These are phyloP conservation scores for Apis laboriosa DNA, from an alignment of 1,140 invertebrate species.

Conservation along the genomic window DNA sequence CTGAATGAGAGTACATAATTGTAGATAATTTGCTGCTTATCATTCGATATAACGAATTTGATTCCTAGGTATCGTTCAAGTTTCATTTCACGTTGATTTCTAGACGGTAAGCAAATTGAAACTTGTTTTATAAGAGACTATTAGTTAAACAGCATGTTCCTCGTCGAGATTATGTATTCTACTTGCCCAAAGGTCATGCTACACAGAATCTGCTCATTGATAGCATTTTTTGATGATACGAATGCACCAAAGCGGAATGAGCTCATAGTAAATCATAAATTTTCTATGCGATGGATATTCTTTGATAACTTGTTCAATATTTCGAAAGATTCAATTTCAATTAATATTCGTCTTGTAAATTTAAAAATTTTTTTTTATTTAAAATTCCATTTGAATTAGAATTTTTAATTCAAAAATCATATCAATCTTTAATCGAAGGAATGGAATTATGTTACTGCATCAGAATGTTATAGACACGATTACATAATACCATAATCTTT, in stretches of 20 bases:
- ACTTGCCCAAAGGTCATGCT: conserved; percentile 31
- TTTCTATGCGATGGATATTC: neutral
- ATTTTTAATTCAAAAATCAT: too few species aligned
- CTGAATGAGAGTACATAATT: too few species aligned
- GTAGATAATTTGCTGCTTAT: conserved; percentile 7
- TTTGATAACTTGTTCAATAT: neutral
- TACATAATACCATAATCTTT: conserved; percentile 12
- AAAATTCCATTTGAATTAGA: neutral
- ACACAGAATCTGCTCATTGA: conserved; percentile 10
- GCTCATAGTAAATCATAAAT: neutral
- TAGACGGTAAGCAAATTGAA: conserved; percentile 48
- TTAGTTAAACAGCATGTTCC: conserved; percentile 34
- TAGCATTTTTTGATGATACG: neutral
- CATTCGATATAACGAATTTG: neutral
- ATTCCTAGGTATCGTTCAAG: neutral
- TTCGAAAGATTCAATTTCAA: neutral
- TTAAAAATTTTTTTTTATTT: neutral
- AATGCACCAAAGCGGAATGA: neutral
- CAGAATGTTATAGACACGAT: neutral
- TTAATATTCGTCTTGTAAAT: neutral
- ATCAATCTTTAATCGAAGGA: neutral
- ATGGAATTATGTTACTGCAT: neutral
- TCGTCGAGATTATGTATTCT: conserved; percentile 16
- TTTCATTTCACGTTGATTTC: conserved; percentile 16
- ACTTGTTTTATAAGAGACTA: conserved; percentile 43